Base-by-base conservation (phyloP, 2,888 invertebrate genomes). In the Pyralis farinalis region DNA sequence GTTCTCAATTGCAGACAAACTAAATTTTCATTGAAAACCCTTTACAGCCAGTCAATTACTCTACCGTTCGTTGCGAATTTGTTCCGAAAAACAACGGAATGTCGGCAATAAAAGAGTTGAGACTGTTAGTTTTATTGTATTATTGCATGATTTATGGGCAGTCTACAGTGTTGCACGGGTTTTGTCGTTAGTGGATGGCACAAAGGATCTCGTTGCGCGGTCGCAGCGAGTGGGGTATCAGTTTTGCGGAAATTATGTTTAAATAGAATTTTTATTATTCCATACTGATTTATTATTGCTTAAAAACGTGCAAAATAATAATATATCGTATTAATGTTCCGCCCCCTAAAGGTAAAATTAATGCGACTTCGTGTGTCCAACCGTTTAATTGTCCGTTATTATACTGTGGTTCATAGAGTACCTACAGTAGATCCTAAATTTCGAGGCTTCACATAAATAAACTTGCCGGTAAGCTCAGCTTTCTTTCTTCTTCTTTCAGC, bases 41-140 rank as follows among this genome's bases (percentile, higher is more conserved):
- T 73, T 79, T 74, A 73, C 68, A 63, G 55, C 55, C 51, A 47
- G 56, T 58, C 55, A 50, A 58, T 61, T 57, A 65, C 66, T 38
- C 42, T 28, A 36, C 38, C 31, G 28, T 39, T 45, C 49, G 50
- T 56, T 55, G 52, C 49, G 44, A 59, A 58, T 53, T 53, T 46
- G 41, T 36, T 32, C 42, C 35, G 40, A 34, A 54, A 16, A 53
- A 51, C 43, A 40, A 53, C 39, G 33, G 34, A 46, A 44, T 41
- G 42, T 42, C 34, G 16, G 28, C 37, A 42, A 43, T 50, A 47
- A 55, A 60, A 63, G 58, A 52, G 47, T 43, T 49, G 36, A 27
- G 41, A 34, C 47, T 43, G 49, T 49, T 45, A 43, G 40, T 45
- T 55, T 46, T 52, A 51, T 51, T 54, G 43, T 56, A 40, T 47